Evolutionary conservation across 30 jellyfish, hydroid and myxozoan species (phyloP).

Genomic region (Chironex yamaguchii): DNA sequence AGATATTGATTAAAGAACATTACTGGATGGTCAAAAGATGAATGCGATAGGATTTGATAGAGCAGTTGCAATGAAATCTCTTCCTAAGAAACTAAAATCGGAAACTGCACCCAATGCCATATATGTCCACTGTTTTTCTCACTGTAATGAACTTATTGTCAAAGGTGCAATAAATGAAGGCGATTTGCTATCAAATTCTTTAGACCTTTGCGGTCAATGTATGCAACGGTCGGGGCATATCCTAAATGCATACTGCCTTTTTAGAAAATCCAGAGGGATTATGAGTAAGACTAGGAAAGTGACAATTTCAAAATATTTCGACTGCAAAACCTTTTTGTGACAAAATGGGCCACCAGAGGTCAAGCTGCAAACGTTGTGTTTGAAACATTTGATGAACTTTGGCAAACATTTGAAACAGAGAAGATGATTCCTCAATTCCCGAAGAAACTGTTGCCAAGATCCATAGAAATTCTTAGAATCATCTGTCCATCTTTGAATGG

Average conservation of each 20-base stretch:
- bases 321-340: neutral
- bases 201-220: neutral
- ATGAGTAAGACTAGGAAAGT: neutral
- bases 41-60: neutral
- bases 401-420: neutral
- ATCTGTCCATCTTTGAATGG: neutral
- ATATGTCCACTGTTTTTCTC: neutral
- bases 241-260: neutral
- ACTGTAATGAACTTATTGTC: neutral
- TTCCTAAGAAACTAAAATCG: neutral
- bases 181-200: neutral
- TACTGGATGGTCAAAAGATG: neutral
- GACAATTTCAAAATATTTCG: neutral
- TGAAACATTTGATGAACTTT: neutral
- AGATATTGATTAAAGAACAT: neutral
- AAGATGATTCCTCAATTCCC: neutral
- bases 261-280: neutral
- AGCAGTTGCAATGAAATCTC: neutral
- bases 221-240: neutral
- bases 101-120: neutral
- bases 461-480: neutral
- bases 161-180: neutral
- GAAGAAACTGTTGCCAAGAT: neutral
- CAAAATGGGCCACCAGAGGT: neutral
- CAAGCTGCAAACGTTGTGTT: neutral